Evolutionary conservation across 2,888 invertebrate species (phyloP), one percentile per base, ranked within the genome.

Genomic region (Rutpela maculata): DNA sequence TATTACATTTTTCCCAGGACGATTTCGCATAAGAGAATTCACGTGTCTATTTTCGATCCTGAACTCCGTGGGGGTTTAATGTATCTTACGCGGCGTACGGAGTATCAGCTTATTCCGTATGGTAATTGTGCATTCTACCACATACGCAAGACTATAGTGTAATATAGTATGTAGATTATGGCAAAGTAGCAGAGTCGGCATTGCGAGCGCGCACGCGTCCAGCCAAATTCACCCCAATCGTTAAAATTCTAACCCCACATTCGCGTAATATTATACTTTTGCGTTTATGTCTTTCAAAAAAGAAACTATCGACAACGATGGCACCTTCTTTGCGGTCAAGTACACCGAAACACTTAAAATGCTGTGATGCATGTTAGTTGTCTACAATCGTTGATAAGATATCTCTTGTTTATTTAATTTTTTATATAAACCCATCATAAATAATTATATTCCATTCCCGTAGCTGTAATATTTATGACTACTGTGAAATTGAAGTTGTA

Each of bases 141-240:
- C 72, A 72, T 72, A 72, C 63, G 63, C 72, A 63, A 72, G 72
- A 63, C 72, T 72, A 63, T 62, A 18, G 62, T 22, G 67, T 56
- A 26, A 26, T 26, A 55, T 60, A 60, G 43, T 60, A 60, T 50
- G 55, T 63, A 63, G 72, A 72, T 72, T 72, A 70, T 50, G 50
- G 72, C 38, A 22, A 71, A 71, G 72, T 72, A 63, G 72, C 72
- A 72, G 72, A 62, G 50, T 43, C 50, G 63, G 72, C 72, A 26
- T 6, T 10, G 55, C n/a, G 15, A 72, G 50, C 50, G 55, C 72
- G 72, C 72, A 72, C 31, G 72, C 72, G 72, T 55, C 15, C 4
- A 5, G 55, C 17, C 55, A 31, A 50, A 55, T 55, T 55, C 62
- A 63, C 72, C 72, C 72, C 72, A 63, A 72, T 72, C 72, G 72